Evolutionary conservation across 2,113 vertebrate species (phyloP).

Genomic region (Polypterus senegalus): DNA sequence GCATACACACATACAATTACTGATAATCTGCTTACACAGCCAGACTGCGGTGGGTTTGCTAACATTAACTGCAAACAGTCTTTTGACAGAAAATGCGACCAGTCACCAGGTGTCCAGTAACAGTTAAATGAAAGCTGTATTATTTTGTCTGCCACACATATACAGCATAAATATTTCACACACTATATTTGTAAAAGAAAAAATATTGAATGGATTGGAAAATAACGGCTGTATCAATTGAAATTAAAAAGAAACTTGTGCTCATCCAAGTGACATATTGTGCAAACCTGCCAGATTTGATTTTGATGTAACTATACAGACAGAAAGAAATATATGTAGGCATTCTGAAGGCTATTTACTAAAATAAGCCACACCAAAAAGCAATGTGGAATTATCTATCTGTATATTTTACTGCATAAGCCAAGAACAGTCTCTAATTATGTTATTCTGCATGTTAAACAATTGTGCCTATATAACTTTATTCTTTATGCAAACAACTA

Average conservation of each 20-base stretch:
- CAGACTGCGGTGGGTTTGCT: conserved; percentile 74
- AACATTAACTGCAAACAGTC: conserved; percentile 82
- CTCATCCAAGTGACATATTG: no score
- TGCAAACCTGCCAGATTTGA: no score
- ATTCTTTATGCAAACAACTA: conserved; percentile 16
- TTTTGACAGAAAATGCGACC: conserved; percentile 76
- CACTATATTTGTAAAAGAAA: conserved; percentile 36
- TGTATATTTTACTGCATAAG: no score
- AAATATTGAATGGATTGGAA: background rate
- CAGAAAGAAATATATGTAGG: no score
- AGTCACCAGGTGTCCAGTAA: conserved; percentile 81
- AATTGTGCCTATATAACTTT: conserved; percentile 3
- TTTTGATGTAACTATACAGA: no score
- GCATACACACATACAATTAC: conserved; percentile 87
- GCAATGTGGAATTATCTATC: no score
- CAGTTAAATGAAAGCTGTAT: conserved; percentile 73
- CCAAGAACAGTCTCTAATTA: conserved; percentile 6
- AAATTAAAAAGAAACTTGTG: no score
- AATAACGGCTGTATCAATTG: no score
- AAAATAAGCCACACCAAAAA: no score
- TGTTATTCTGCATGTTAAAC: conserved; percentile 14
- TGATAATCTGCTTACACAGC: conserved; percentile 85
- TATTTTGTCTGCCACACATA: conserved; percentile 72
- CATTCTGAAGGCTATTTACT: no score
- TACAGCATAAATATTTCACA: conserved; percentile 63